Evolutionary conservation across 2,113 vertebrate species (phyloP), one percentile per base, ranked within the genome.

Genomic region (Dunckerocampus dactyliophorus): DNA sequence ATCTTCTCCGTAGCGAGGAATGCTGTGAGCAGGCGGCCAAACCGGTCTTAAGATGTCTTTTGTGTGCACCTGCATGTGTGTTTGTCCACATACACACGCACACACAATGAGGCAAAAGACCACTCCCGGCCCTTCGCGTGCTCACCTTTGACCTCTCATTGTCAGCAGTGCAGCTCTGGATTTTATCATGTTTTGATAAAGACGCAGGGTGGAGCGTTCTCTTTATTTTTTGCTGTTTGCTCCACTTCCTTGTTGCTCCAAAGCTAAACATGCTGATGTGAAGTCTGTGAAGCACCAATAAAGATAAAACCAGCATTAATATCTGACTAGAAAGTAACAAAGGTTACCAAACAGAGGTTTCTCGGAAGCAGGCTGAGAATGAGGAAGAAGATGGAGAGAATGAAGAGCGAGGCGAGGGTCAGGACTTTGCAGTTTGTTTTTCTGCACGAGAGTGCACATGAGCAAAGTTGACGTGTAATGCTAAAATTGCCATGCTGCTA

Each of bases 141-240:
- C 54, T 67, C 63, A 72, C 24, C 71, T 65, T 0, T 79, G 85
- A 87, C 79, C 81, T 77, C 65, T 78, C 80, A 84, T 82, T 86
- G 82, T 84, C 69, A 65, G 13, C 22, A 57, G 59, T 74, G 74
- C 63, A 63, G 58, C n/a, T 75, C 60, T 82, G 77, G 81, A 82
- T 50, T 49, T 11, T 16, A 1, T 75, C 77, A 77, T 81, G 67
- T 65, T 83, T 52, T 70, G 76, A 81, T 75, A 72, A 62, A 59
- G 58, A 77, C 28, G 62, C 47, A 62, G 71, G 80, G 76, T 0
- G 70, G 72, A 72, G 51, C 57, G 48, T 60, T 43, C 31, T 54
- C 21, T 46, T 46, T 0, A 9, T 58, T 60, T 55, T 50, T 71
- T 45, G 65, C 42, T 73, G 48, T 69, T 68, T 72, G 2, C 57